These are phyloP conservation scores for Pelagia noctiluca DNA, from an alignment of 30 jellyfish, hydroid and myxozoan species.

Conservation along the genomic window DNA sequence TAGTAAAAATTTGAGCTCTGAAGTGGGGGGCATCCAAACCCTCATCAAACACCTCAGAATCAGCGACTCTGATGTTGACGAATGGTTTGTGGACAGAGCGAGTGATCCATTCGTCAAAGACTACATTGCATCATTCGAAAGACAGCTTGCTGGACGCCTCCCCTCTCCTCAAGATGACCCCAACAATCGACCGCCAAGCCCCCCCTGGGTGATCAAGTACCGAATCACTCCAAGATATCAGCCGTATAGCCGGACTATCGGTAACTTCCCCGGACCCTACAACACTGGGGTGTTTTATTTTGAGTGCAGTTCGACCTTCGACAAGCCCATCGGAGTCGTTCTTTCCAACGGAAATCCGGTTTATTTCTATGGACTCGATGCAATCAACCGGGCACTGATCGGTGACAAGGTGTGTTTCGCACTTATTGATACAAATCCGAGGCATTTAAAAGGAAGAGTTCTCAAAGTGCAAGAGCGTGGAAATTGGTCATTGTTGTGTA, in stretches of 20 bases:
- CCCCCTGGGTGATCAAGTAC: not conserved
- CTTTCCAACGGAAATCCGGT: constrained; percentile 16
- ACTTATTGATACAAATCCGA: not conserved
- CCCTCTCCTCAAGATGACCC: constrained; percentile 37
- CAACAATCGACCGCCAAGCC: not conserved
- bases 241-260: constrained; percentile 1
- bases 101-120: constrained; percentile 68
- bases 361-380: constrained; percentile 29
- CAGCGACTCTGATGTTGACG: constrained; percentile 48
- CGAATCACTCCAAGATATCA: constrained; percentile 18
- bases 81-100: constrained; percentile 65
- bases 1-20: not conserved
- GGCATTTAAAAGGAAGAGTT: constrained; percentile 35
- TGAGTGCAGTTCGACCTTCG: constrained; percentile 25
- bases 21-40: not conserved
- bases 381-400: constrained; percentile 48
- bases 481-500: constrained; percentile 24
- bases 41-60: constrained; percentile 24
- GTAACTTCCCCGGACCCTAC: not conserved
- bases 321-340: constrained; percentile 34
- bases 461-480: constrained; percentile 28
- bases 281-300: constrained; percentile 13
- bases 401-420: constrained; percentile 63
- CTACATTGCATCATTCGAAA: constrained; percentile 53
- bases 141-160: constrained; percentile 57